Base-by-base conservation (phyloP, 2,797 vertebrate genomes). In the Chelon auratus region DNA sequence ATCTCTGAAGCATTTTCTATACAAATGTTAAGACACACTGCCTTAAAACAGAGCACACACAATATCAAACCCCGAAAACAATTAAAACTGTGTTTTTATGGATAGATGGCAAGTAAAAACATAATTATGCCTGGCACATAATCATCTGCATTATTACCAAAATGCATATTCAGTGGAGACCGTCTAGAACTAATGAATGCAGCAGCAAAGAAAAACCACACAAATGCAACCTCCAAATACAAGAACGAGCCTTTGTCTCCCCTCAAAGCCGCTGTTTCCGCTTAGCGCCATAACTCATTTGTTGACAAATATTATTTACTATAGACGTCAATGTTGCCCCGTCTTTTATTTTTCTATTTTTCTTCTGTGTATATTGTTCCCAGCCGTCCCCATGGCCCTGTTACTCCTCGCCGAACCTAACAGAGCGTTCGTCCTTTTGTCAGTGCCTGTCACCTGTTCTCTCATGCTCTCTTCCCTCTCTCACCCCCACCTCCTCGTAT, bases 361-460 rank as follows among this genome's bases (percentile, higher is more conserved):
- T 80, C 72, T 71, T 75, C 66, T 58, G 68, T 74, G 79, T 83
- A 91, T 86, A 93, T 91, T 83, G 89, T 90, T 90, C 80, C 81
- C 63, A 37, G 54, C 59, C 7, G 83, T 95, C 94, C 93, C 93
- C 74, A 69, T 86, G 90, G 93, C 88, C 90, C 92, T 88, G 91
- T 93, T 93, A 92, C 84, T 78, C 81, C 87, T 88, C 80, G 70
- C 84, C 45, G 59, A 84, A 91, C 88, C 90, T 90, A 91, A 92
- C 91, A 43, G 91, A 91, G 89, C 84, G 76, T 91, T 89, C 82
- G 81, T 93, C 89, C 91, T 93, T 92, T 90, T 92, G 93, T 94
- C 91, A 90, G 89, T 37, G 83, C 80, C 89, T 92, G 93, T 94
- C 92, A 93, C 91, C 92, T 89, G 82, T 80, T 89, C 79, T 85